Percentiles rank a stretch among this genome's conserved stretches.
Evolutionary conservation across 2,888 invertebrate species (phyloP).

Genomic region (Drosophila monieri): DNA sequence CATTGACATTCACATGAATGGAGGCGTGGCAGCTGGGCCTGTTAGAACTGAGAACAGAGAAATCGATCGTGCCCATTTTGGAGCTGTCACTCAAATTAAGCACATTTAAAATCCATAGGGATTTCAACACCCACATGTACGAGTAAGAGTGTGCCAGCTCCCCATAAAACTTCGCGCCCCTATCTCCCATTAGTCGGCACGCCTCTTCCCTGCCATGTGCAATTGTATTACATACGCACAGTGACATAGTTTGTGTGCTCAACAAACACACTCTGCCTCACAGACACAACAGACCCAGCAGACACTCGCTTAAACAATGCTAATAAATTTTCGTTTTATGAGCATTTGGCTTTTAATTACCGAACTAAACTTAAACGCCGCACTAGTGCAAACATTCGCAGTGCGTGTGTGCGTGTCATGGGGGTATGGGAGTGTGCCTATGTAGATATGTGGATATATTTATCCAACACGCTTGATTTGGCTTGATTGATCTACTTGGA

Average conservation of each 20-base stretch:
- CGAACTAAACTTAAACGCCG: conserved; percentile 53
- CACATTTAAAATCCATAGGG: conserved; percentile 51
- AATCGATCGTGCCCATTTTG: conserved; percentile 55
- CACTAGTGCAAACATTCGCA: conserved; percentile 29
- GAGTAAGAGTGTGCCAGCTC: background rate
- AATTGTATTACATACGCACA: conserved; percentile 34
- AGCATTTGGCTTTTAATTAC: conserved; percentile 56
- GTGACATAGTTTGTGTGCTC: conserved; percentile 39
- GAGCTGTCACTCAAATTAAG: conserved; percentile 48
- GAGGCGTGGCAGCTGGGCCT: conserved; percentile 5
- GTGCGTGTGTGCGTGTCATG: conserved; percentile 3
- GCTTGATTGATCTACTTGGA: conserved; percentile 43
- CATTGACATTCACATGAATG: conserved; percentile 34
- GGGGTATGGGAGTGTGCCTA: background rate
- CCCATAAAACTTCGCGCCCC: conserved; percentile 1
- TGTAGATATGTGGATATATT: conserved; percentile 29
- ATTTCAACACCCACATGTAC: conserved; percentile 39
- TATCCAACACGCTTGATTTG: conserved; percentile 51
- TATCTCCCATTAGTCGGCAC: background rate
- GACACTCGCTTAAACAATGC: conserved; percentile 47
- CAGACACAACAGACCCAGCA: conserved; percentile 4
- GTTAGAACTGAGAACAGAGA: conserved; percentile 27
- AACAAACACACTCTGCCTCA: conserved; percentile 30
- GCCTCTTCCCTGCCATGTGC: conserved; percentile 12
- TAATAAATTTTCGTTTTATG: conserved; percentile 56